Conservation (phyloP, 2,888 invertebrate genomes). For the Clostera curtula region DNA sequence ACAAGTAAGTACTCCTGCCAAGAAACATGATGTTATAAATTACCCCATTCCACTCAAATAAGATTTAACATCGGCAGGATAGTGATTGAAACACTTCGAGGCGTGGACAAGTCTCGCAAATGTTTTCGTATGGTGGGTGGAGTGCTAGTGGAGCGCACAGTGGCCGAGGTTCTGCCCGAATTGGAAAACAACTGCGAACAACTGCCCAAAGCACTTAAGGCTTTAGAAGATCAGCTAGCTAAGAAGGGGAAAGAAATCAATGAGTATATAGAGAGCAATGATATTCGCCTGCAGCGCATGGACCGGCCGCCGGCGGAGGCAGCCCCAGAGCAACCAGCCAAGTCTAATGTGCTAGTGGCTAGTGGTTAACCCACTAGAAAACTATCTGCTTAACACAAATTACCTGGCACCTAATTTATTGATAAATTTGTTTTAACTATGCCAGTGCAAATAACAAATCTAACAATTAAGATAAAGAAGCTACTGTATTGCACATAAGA, state of each 20-base stretch:
- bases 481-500: too few species aligned
- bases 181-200: constrained; percentile 86
- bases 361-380: constrained; percentile 33
- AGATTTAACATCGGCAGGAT: constrained; percentile 76
- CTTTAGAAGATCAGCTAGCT: constrained; percentile 85
- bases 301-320: constrained; percentile 35
- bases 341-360: constrained; percentile 74
- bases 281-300: constrained; percentile 83
- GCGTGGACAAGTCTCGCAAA: constrained; percentile 87
- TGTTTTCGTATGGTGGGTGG: constrained; percentile 97
- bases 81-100: constrained; percentile 93
- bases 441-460: too few species aligned
- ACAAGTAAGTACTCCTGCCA: constrained; percentile 82
- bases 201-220: constrained; percentile 85
- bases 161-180: constrained; percentile 92
- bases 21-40: constrained; percentile 14
- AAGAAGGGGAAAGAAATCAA: constrained; percentile 93
- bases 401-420: too few species aligned
- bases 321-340: constrained; percentile 36
- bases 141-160: constrained; percentile 93
- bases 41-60: neutral
- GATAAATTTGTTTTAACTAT: too few species aligned
- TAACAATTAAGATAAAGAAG: too few species aligned
- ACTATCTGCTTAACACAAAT: too few species aligned
- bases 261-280: constrained; percentile 92